Percentiles rank a stretch among this genome's conserved stretches.
Evolutionary conservation across 2,797 vertebrate species (phyloP).

Genomic region (Emydoidea blandingii): DNA sequence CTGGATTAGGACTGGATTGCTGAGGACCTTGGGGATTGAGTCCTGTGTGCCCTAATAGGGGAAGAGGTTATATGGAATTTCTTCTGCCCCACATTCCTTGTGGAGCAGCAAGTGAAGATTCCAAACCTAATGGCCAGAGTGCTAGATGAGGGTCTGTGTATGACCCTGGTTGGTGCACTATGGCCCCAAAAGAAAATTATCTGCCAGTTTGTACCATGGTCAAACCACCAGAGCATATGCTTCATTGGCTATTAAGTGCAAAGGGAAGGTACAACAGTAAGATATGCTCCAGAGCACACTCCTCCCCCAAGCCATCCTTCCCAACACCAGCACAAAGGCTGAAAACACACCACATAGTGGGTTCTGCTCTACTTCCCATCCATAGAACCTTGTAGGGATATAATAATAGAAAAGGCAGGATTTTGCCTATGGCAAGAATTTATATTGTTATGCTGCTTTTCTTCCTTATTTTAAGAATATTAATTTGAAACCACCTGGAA

Average conservation of each 20-base stretch:
- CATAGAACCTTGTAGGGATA: not conserved
- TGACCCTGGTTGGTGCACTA: not conserved
- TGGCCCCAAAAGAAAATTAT: not conserved
- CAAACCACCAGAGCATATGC: not conserved
- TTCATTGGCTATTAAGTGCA: not conserved
- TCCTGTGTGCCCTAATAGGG: not conserved
- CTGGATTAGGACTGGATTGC: not conserved
- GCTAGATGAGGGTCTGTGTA: not conserved
- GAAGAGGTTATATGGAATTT: not conserved
- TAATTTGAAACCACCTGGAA: not conserved
- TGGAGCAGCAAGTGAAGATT: not conserved
- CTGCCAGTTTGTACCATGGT: not conserved
- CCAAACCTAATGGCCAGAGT: not conserved
- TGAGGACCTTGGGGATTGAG: not conserved
- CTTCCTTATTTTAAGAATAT: not conserved
- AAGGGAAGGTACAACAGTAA: rapidly evolving
- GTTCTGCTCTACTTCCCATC: too few relatives aligned
- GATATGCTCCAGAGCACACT: rapidly evolving
- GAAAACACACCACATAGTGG: not conserved
- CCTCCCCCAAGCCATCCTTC: not conserved
- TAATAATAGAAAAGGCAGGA: not conserved
- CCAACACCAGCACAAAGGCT: not conserved
- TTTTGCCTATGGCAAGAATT: not conserved
- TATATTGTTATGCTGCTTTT: not conserved
- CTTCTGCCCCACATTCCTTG: not conserved